Conservation (phyloP, 2,888 invertebrate genomes). For the Agrotis exclamationis region DNA sequence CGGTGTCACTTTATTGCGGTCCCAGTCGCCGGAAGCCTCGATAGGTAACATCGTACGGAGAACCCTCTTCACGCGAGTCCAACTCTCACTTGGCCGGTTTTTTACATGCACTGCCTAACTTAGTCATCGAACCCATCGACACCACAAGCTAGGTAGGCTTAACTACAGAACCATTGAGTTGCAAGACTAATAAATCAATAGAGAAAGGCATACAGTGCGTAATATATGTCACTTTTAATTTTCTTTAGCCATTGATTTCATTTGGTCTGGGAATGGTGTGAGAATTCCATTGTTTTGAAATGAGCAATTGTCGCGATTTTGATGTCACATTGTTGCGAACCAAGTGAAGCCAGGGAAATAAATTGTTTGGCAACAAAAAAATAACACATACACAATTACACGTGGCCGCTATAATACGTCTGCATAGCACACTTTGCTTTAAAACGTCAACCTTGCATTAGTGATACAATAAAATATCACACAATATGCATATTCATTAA, state of each 20-base stretch:
- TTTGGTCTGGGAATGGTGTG: slow-evolving; percentile 43
- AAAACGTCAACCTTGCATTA: not conserved
- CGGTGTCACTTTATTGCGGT: too few relatives aligned
- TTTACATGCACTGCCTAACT: too few relatives aligned
- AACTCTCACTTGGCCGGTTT: too few relatives aligned
- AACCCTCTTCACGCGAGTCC: too few relatives aligned
- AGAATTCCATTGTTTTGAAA: slow-evolving; percentile 41
- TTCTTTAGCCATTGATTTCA: slow-evolving; percentile 53
- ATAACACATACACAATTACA: too few relatives aligned
- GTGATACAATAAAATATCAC: not conserved
- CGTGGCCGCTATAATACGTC: too few relatives aligned
- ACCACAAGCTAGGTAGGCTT: not conserved
- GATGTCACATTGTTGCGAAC: slow-evolving; percentile 9
- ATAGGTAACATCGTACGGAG: too few relatives aligned
- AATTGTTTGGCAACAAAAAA: not conserved
- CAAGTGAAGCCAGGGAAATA: not conserved
- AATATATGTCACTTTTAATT: slow-evolving; percentile 46
- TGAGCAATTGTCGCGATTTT: not conserved
- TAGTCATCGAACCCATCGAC: slow-evolving; percentile 7
- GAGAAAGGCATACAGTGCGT: slow-evolving; percentile 35
- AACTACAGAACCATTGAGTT: not conserved
- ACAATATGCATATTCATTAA: slow-evolving; percentile 3
- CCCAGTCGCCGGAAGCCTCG: too few relatives aligned
- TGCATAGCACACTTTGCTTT: too few relatives aligned
- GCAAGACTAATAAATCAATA: slow-evolving; percentile 26